Conservation (phyloP, 2,888 invertebrate species). For the Empis livida region DNA sequence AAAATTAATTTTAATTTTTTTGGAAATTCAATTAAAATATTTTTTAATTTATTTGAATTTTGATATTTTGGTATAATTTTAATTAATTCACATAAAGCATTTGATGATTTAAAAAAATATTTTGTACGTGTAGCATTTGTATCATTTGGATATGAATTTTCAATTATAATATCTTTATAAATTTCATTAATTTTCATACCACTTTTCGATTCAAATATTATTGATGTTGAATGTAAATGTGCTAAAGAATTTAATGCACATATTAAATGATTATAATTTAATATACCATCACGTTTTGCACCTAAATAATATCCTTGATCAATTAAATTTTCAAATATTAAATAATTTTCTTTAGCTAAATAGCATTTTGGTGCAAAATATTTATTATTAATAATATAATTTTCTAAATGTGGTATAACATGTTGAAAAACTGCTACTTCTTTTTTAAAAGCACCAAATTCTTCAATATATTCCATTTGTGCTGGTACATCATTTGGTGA, state of each 20-base stretch:
- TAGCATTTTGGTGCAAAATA: conserved; percentile 34
- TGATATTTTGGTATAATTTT: conserved; percentile 27
- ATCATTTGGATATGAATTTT: conserved; percentile 30
- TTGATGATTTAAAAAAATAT: conserved; percentile 23
- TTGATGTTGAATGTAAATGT: conserved; percentile 34
- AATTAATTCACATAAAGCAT: conserved; percentile 25
- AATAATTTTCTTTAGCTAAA: conserved; percentile 28
- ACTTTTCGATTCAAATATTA: conserved; percentile 31
- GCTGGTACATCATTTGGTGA: conserved; percentile 39
- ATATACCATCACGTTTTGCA: conserved; percentile 21
- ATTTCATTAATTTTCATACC: conserved; percentile 18
- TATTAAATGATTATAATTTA: conserved; percentile 33
- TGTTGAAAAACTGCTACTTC: conserved; percentile 37
- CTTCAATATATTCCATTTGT: conserved; percentile 38
- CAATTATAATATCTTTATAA: conserved; percentile 24
- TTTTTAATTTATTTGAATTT: conserved; percentile 15
- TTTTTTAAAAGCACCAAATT: conserved; percentile 38
- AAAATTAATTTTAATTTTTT: conserved; percentile 23
- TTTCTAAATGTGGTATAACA: conserved; percentile 32
- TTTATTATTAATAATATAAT: conserved; percentile 15
- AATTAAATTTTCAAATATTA: conserved; percentile 37
- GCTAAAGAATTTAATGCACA: conserved; percentile 33
- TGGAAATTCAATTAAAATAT: conserved; percentile 21
- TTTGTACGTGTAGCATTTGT: conserved; percentile 19
- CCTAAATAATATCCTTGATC: conserved; percentile 26